These are phyloP conservation scores for Cacoxenus indagator DNA, from an alignment of 2,888 invertebrate species.

Conservation along the genomic window DNA sequence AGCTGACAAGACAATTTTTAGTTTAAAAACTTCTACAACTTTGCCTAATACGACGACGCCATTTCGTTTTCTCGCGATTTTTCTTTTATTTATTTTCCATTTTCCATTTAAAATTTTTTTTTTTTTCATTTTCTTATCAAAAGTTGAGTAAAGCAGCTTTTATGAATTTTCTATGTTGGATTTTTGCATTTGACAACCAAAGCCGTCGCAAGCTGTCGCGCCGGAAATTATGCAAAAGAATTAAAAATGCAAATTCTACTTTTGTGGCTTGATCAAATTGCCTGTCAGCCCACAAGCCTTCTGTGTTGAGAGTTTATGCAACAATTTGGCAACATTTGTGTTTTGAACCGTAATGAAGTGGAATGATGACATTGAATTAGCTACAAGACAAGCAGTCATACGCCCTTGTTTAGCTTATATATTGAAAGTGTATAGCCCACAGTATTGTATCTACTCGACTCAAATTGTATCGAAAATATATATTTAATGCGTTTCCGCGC, in stretches of 20 bases:
- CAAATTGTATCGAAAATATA: slow-evolving; percentile 1
- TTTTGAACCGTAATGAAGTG: not conserved
- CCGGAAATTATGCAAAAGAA: slow-evolving; percentile 60
- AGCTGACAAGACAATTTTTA: slow-evolving; percentile 62
- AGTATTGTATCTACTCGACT: too few relatives aligned
- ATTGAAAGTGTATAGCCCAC: not conserved
- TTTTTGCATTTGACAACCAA: slow-evolving; percentile 48
- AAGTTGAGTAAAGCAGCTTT: slow-evolving; percentile 4
- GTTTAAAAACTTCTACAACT: slow-evolving; percentile 15
- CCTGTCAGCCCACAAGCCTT: not conserved
- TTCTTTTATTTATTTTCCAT: too few relatives aligned
- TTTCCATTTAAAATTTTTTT: not conserved
- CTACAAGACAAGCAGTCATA: not conserved
- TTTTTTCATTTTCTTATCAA: not conserved
- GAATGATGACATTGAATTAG: not conserved
- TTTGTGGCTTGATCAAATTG: slow-evolving; percentile 22
- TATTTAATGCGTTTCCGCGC: slow-evolving; percentile 13
- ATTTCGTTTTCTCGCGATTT: slow-evolving; percentile 12
- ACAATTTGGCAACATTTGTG: slow-evolving; percentile 9
- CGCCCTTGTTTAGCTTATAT: too few relatives aligned
- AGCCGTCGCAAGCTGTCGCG: slow-evolving; percentile 49
- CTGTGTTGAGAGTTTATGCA: not conserved
- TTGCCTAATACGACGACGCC: slow-evolving; percentile 3
- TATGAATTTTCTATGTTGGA: not conserved
- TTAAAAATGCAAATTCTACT: slow-evolving; percentile 57